These are phyloP conservation scores for Coenonympha glycerion DNA, from an alignment of 2,888 invertebrate species.

Conservation along the genomic window DNA sequence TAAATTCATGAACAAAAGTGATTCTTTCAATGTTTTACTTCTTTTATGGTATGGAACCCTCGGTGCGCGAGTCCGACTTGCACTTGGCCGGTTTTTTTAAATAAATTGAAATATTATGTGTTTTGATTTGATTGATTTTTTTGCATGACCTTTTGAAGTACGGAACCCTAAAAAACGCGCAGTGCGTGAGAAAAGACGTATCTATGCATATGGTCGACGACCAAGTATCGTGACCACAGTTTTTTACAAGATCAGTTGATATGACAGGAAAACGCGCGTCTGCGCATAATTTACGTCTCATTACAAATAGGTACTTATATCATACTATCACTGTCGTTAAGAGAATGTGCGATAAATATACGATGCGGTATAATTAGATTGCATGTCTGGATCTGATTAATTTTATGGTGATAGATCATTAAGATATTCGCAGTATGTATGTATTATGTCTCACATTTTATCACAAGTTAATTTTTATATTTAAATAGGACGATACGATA, in stretches of 20 bases:
- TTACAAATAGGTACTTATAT: too few relatives aligned
- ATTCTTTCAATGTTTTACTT: too few relatives aligned
- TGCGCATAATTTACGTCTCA: conserved; percentile 2
- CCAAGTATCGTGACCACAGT: not conserved
- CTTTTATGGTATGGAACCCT: too few relatives aligned
- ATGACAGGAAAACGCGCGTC: conserved; percentile 1
- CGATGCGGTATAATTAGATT: not conserved
- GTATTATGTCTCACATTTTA: not conserved
- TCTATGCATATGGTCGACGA: too few relatives aligned
- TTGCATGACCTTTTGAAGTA: too few relatives aligned
- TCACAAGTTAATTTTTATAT: not conserved
- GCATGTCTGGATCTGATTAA: too few relatives aligned
- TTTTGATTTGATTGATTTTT: too few relatives aligned
- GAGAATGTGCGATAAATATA: not conserved
- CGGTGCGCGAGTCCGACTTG: too few relatives aligned
- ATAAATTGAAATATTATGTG: too few relatives aligned
- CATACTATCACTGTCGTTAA: not conserved
- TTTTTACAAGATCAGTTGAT: not conserved
- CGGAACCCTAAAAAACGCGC: too few relatives aligned
- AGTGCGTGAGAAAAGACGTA: not conserved
- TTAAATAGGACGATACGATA: not conserved
- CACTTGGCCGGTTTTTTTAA: too few relatives aligned
- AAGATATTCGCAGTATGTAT: not conserved
- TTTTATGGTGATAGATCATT: not conserved
- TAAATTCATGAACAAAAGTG: too few relatives aligned